Evolutionary conservation across 2,797 vertebrate species (phyloP).

Genomic region (Trichosurus vulpecula): DNA sequence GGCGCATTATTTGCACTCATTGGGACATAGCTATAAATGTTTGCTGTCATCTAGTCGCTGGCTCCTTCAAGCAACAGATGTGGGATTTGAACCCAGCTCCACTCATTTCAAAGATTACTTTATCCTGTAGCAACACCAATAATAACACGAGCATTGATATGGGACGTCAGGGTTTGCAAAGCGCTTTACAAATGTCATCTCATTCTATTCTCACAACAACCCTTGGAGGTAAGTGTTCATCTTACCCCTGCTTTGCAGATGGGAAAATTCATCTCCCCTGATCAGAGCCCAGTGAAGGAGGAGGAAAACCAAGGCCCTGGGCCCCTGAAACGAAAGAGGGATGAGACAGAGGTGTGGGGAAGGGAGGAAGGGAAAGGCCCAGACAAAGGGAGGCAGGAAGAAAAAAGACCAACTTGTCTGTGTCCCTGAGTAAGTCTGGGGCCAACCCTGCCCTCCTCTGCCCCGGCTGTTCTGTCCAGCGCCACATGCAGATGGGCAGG

Average conservation of each 20-base stretch:
- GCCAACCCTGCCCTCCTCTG: accelerated
- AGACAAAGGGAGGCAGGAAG: background rate
- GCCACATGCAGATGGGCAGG: background rate
- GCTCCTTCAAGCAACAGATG: background rate
- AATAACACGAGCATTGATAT: background rate
- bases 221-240: accelerated
- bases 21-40: accelerated
- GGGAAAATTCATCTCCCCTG: background rate
- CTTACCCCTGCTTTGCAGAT: background rate
- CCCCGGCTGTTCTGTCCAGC: too few species aligned
- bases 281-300: background rate
- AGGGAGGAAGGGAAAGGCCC: too few species aligned
- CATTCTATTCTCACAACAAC: background rate
- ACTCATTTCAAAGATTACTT: background rate
- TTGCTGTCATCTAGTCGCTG: background rate
- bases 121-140: background rate
- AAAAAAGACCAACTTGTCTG: background rate
- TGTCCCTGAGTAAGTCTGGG: background rate
- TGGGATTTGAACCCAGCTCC: background rate
- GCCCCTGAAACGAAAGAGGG: background rate
- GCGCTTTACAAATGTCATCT: accelerated
- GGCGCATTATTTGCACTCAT: background rate
- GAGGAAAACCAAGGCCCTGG: background rate
- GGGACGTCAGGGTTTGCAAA: background rate
- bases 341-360: background rate